These are phyloP conservation scores for Drosophila nikananu DNA, from an alignment of 1,140 invertebrate species.

Conservation along the genomic window DNA sequence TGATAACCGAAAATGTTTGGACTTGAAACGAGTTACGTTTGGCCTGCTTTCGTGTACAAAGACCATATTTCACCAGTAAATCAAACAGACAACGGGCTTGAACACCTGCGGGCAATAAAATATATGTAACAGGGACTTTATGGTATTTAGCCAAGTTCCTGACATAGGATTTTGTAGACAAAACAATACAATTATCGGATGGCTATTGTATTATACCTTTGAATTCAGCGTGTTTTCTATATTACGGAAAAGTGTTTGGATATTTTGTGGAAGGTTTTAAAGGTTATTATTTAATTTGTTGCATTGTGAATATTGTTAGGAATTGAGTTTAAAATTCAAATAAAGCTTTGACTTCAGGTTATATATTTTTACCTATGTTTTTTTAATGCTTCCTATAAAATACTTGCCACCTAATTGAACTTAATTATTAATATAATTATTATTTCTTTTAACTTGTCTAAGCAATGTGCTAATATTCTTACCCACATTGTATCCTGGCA, in stretches of 20 bases:
- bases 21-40: constrained; percentile 27
- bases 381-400: background rate
- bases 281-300: too few relatives aligned
- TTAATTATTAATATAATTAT: too few relatives aligned
- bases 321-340: background rate
- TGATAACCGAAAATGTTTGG: constrained; percentile 70
- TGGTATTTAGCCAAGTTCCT: background rate
- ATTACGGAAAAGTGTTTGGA: too few relatives aligned
- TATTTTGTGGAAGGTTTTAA: too few relatives aligned
- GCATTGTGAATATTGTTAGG: too few relatives aligned
- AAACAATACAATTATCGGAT: background rate
- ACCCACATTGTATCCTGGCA: constrained; percentile 8
- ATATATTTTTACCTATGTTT: background rate
- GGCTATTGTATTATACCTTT: background rate
- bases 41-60: constrained; percentile 59
- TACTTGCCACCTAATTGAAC: fast-evolving
- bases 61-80: constrained; percentile 73
- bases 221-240: background rate
- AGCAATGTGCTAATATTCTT: background rate
- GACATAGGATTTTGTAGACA: background rate
- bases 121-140: background rate
- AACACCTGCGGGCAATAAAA: constrained; percentile 20
- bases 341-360: background rate
- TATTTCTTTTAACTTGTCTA: background rate
- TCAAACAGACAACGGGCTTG: constrained; percentile 68